phyloP scores from a whole-genome alignment of 2,888 invertebrate species.

The Cacoxenus indagator region DNA sequence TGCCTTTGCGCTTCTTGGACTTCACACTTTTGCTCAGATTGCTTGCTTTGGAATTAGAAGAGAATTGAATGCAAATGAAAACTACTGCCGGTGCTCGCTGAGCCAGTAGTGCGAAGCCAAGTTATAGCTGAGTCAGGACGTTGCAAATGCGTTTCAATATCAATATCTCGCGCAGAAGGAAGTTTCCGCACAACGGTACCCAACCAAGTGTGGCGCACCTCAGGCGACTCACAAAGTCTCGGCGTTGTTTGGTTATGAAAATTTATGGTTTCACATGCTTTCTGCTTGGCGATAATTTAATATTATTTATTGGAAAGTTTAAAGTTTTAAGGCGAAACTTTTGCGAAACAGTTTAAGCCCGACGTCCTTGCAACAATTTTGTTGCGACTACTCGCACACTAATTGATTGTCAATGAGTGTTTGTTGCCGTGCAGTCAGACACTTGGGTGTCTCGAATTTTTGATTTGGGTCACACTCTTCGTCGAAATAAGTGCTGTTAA shows the following conservation, averaged over 20 bases:
- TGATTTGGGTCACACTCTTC: conserved; percentile 7
- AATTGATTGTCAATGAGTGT: not conserved
- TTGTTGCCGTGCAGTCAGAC: conserved; percentile 36
- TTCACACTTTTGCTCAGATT: conserved; percentile 12
- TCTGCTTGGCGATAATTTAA: not conserved
- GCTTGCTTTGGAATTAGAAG: not conserved
- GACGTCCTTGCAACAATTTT: not conserved
- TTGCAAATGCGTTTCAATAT: too few species aligned
- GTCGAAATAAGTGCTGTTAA: conserved; percentile 25
- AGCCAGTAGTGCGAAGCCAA: too few species aligned
- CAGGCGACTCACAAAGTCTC: not conserved
- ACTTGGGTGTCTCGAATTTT: conserved; percentile 22
- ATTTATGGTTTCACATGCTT: not conserved
- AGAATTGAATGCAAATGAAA: conserved; percentile 15
- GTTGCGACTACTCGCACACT: not conserved
- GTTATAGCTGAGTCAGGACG: too few species aligned
- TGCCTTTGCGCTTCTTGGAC: not conserved
- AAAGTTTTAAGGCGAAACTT: not conserved
- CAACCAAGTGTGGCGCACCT: not conserved
- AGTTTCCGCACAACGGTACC: too few species aligned
- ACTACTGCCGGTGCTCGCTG: not conserved
- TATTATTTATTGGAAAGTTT: not conserved
- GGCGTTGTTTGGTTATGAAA: not conserved
- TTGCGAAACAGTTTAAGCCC: not conserved
- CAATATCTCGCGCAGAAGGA: too few species aligned